Conservation (phyloP, 2,113 vertebrate species). For the Peromyscus polionotus region DNA sequence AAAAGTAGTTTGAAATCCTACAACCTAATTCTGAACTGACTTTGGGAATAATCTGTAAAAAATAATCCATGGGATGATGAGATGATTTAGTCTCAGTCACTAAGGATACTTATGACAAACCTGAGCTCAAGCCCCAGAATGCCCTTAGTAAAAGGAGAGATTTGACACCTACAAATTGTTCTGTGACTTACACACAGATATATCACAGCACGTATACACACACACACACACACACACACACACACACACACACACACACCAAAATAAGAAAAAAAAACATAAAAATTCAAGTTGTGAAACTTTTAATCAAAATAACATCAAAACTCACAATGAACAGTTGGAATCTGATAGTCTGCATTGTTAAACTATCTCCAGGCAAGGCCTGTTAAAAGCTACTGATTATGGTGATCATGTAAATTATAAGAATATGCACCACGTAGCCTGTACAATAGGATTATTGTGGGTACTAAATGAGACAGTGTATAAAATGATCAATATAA, state of each 20-base stretch:
- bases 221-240: neutral
- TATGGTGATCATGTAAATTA: neutral
- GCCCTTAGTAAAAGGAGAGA: too few relatives aligned
- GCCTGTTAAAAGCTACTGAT: neutral
- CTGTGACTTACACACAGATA: too few relatives aligned
- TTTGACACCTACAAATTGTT: too few relatives aligned
- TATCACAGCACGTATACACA: too few relatives aligned
- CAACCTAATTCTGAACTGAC: too few relatives aligned
- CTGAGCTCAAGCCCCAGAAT: too few relatives aligned
- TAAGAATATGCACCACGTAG: neutral
- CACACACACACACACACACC: neutral
- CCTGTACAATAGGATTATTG: neutral
- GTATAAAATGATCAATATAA: neutral
- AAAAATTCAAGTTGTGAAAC: neutral
- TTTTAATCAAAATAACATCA: neutral
- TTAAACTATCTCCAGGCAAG: neutral
- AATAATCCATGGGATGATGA: too few relatives aligned
- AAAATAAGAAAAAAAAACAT: neutral
- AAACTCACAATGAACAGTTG: neutral
- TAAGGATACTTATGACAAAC: too few relatives aligned
- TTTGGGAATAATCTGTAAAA: too few relatives aligned
- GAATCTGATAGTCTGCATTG: neutral
- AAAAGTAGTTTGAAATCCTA: too few relatives aligned
- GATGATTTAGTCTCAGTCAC: too few relatives aligned
- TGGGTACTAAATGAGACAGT: neutral